Base-by-base conservation (phyloP, 2,113 vertebrate species). In the Dascyllus trimaculatus region DNA sequence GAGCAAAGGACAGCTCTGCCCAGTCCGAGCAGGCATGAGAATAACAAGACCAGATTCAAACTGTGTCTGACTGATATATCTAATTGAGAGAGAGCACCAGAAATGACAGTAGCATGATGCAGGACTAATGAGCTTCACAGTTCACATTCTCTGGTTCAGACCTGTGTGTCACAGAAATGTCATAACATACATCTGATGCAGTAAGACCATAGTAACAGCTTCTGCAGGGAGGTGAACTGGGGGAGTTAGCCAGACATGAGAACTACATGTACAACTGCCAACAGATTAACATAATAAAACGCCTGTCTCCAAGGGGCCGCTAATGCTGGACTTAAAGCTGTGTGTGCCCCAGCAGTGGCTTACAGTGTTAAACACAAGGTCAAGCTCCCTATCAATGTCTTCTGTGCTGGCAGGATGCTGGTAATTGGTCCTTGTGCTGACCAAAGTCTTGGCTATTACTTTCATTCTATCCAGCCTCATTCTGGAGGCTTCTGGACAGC, bases 341-440 rank as follows among this genome's bases (percentile, higher is more conserved):
- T 48, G 46, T 59, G 46, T 64, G 51, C 21, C 32, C 14, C 48
- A 25, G 35, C 29, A 13, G 32, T 14, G 0, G 22, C 11, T 76
- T 15, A 29, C 19, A 24, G 25, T 52, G 54, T 71, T 32, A 21
- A 65, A 21, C 21, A 74, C n/a, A 57, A 8, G 35, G 24, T 64
- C 14, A 19, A 22, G 49, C 54, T 21, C 25, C 26, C 17, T 18
- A 8, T 63, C 26, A 58, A 13, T 54, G 35, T 63, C 63, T 57
- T 35, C 57, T 19, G 0, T 60, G 45, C 6, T 0, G 58, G 32
- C 49, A 62, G 38, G 24, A 5, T 3, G 2, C 35, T 69, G 40
- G 25, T 61, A 29, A 48, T 24, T 29, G 60, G 66, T n/a, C 40
- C 61, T 76, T 38, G 48, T 60, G 2, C 21, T n/a, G 52, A 58